Base-by-base conservation (phyloP, 2,888 invertebrate genomes). In the Drosophila ustulata region DNA sequence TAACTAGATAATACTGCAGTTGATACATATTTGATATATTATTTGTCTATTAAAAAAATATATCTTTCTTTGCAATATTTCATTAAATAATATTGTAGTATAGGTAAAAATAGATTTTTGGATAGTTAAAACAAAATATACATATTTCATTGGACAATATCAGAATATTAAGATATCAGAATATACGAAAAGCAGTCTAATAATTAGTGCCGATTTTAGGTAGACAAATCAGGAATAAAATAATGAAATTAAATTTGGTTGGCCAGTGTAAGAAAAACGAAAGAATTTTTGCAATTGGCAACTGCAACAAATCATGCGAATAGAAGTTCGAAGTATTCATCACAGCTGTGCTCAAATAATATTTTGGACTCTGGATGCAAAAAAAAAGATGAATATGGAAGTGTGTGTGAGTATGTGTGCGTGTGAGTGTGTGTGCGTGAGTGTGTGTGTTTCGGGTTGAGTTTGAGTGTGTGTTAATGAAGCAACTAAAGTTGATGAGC, bases 381-480 rank as follows among this genome's bases (percentile, higher is more conserved):
- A 39, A 18, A 9, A 9, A n/a, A 4, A 9, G 7, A 18, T 11
- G 28, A 28, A 30, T 41, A 30, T n/a, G 23, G 25, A 32, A 25
- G 51, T 13, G 28, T 26, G 8, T 30, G 30, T 28, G 41, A 1
- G 32, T 11, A 1, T 7, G 30, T 1, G 30, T 30, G 28, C 0
- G 30, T 28, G 4, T 28, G 5, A 26, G 34, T 45, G n/a, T n/a
- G n/a, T n/a, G n/a, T n/a, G n/a, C n/a, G 32, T 41, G 47, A 6
- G 25, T 46, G 46, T 53, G 18, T 1, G 18, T 18, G 18, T 18
- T 18, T 18, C 1, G 18, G 18, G 18, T 18, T 49, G 39, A 18
- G 66, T 59, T 49, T 49, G 45, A 47, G 50, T 52, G 63, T 57
- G 47, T 71, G 68, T 18, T 73, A 71, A 71, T 76, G 77, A 76